These are phyloP conservation scores for Lagorchestes hirsutus DNA, from an alignment of 2,797 vertebrate genomes.

Conservation along the genomic window DNA sequence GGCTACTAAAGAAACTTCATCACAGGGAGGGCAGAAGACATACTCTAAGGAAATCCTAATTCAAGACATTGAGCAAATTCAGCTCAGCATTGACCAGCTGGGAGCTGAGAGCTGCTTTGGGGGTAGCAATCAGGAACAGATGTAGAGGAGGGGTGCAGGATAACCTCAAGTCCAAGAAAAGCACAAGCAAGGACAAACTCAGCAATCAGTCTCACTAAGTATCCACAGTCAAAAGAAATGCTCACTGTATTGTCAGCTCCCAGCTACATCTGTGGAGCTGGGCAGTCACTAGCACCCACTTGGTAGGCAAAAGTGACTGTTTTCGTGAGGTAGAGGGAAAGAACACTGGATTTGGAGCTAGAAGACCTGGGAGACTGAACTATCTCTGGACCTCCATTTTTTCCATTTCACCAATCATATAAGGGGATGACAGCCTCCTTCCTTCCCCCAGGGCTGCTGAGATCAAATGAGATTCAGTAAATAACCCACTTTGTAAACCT, in stretches of 20 bases:
- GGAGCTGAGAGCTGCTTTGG: neutral
- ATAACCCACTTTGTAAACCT: neutral
- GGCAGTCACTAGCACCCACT: neutral
- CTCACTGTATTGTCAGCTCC: neutral
- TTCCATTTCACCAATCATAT: neutral
- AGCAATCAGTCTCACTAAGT: conserved; percentile 35
- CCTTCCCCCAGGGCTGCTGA: neutral
- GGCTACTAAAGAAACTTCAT: neutral
- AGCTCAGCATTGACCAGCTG: neutral
- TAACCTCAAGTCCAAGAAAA: neutral
- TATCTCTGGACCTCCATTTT: neutral
- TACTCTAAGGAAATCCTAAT: neutral
- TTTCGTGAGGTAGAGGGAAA: neutral
- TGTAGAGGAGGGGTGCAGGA: neutral
- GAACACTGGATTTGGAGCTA: neutral
- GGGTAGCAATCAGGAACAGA: neutral
- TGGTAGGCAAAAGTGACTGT: neutral
- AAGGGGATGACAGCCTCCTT: neutral
- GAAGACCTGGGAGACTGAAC: neutral
- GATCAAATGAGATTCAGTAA: conserved; percentile 1
- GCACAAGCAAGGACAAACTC: conserved; percentile 56
- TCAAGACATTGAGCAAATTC: neutral
- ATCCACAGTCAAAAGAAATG: neutral
- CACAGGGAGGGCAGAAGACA: neutral
- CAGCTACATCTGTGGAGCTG: neutral